Evolutionary conservation across 2,113 vertebrate species (phyloP), one percentile per base, ranked within the genome.

Genomic region (Hassar affinis): DNA sequence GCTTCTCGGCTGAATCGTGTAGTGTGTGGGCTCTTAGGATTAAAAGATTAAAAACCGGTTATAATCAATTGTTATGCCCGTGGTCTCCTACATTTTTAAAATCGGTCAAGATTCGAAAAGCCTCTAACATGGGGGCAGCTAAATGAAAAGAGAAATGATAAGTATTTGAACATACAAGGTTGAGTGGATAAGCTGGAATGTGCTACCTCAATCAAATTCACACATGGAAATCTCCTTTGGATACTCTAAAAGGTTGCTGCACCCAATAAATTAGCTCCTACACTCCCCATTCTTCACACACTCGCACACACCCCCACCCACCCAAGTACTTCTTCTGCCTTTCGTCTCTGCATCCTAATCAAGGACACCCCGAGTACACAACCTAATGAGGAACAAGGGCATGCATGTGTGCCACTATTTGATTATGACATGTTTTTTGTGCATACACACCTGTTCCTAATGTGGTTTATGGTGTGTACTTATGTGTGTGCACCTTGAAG

Each of bases 241-340:
- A 59, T 82, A 61, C 25, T 74, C 68, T 49, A 14, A 52, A 76
- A 49, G 20, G 18, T 33, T 76, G 64, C 57, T 62, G 30, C 42
- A 61, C 80, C 17, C n/a, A 72, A 59, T 27, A 75, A 82, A 82
- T 51, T 82, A 82, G 54, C 68, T 49, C 38, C 69, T 51, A 74
- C n/a, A 30, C 38, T 38, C 15, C 47, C 47, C 33, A 30, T 35
- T 15, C 17, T 35, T 25, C 10, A 69, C 66, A 42, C 22, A 71
- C 38, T 47, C 68, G 33, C 52, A 47, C 51, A 4, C 14, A 17
- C 30, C 0, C 61, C 1, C 56, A 3, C 57, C 0, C 57, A 1
- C 49, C 45, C 68, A 42, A 6, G 33, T 25, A 49, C 59, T 64
- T 79, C 42, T n/a, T 64, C 47, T 54, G 54, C 79, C 49, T 68